phyloP scores from a whole-genome alignment of 2,888 invertebrate genomes.

The Ochlodes sylvanus region DNA sequence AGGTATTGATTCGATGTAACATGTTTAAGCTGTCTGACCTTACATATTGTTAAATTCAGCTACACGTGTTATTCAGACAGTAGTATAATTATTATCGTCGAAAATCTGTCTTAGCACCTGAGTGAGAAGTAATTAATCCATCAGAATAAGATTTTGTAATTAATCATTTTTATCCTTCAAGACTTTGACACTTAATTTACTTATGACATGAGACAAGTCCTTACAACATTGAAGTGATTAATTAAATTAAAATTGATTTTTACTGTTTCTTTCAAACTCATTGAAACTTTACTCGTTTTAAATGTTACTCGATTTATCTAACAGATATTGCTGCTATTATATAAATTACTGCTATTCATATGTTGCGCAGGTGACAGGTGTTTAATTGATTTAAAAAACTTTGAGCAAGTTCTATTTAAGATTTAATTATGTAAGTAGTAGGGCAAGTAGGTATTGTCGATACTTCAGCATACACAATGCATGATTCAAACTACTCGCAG shows the following conservation, averaged over 20 bases:
- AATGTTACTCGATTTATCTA: neutral
- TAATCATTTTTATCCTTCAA: neutral
- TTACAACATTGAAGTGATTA: neutral
- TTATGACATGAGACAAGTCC: neutral
- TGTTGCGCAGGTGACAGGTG: neutral
- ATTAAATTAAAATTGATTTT: neutral
- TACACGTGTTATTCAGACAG: conserved; percentile 41
- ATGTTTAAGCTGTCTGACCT: conserved; percentile 45
- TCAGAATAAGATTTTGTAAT: conserved; percentile 9
- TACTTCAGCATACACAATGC: conserved; percentile 16
- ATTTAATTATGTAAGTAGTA: conserved; percentile 8
- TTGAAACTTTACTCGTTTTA: neutral
- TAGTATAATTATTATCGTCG: conserved; percentile 6
- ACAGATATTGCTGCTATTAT: neutral
- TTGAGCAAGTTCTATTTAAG: neutral
- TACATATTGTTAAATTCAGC: conserved; percentile 43
- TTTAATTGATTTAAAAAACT: conserved; percentile 13
- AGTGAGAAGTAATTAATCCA: conserved; percentile 6
- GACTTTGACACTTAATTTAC: neutral
- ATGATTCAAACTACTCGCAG: conserved; percentile 23
- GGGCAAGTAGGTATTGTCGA: neutral
- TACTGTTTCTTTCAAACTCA: neutral
- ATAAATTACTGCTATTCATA: no score
- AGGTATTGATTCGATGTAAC: conserved; percentile 46
- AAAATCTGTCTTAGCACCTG: neutral